Evolutionary conservation across 92 coral and sea anemone genomes (phyloP), one percentile per base, ranked within the genome.

Genomic region (Chrysogorgia sp.): DNA sequence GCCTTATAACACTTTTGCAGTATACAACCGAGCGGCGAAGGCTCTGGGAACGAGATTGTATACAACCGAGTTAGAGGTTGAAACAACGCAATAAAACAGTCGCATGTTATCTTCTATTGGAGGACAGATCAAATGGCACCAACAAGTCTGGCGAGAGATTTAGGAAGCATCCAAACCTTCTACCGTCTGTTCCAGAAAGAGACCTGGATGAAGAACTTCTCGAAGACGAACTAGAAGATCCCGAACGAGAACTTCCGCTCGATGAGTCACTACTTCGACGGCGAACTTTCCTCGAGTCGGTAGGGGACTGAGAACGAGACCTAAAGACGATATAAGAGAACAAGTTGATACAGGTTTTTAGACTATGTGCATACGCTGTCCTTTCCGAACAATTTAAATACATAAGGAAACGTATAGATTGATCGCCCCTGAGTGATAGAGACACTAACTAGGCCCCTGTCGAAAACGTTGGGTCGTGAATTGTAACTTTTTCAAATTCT

Each of bases 181-280:
- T 72, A 56, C 79, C 65, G 59, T 72, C 65, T 59, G 5, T 23
- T 57, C 89, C 89, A 57, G 88, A 71, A 58, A 83, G 64, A 19
- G 92, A 90, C 33, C 88, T 69, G 21, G 96, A 90, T 63, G 96
- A 90, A 40, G 88, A 81, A 56, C 90, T 82, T 71, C 68, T 69
- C 35, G 88, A 84, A 35, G 67, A 80, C 34, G 93, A 89, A 50
- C 84, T 82, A 35, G 93, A 89, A 13, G 72, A 50, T 80, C 82
- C 56, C 24, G 90, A 85, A n/a, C 79, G 76, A 4, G 93, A 90
- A 35, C 83, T 75, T 29, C 92, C 88, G 60, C 63, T 34, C 58
- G 88, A 84, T 48, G 87, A 89, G 14, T 15, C 53, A 15, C n/a
- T 15, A 56, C 79, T 56, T 28, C 65, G 79, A 72, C 64, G 64